These are phyloP conservation scores for Lycorma delicatula DNA, from an alignment of 1,140 invertebrate genomes.

Conservation along the genomic window DNA sequence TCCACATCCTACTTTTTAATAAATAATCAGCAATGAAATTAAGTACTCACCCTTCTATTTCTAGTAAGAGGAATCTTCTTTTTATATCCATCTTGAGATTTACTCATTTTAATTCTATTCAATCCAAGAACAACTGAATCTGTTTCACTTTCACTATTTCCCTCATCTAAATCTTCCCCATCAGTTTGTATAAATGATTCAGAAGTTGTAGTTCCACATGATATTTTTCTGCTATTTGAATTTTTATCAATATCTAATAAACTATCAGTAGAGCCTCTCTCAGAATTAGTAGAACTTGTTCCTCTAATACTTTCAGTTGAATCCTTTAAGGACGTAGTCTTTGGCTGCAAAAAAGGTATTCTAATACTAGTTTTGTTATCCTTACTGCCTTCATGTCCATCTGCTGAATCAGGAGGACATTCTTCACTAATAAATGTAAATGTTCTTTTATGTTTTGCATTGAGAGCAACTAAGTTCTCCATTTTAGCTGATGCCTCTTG, in stretches of 20 bases:
- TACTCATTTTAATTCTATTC: constrained; percentile 1
- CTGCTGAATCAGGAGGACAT: not conserved
- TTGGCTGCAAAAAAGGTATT: no score
- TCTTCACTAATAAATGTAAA: no score
- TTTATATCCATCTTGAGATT: constrained; percentile 1
- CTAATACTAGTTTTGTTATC: not conserved
- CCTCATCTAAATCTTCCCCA: constrained; percentile 13
- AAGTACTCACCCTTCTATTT: constrained; percentile 24
- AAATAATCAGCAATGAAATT: no score
- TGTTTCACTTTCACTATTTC: constrained; percentile 14
- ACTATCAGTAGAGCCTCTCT: constrained; percentile 26
- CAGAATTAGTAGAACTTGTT: not conserved
- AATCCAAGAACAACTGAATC: constrained; percentile 13
- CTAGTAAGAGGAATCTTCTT: constrained; percentile 19
- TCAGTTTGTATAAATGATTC: constrained; percentile 20
- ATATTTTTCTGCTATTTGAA: constrained; percentile 17
- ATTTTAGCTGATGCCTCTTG: constrained; percentile 3
- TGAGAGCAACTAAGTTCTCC: no score
- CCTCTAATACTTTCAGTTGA: not conserved
- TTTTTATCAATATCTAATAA: constrained; percentile 24
- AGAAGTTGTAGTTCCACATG: constrained; percentile 19
- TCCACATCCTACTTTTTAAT: no score
- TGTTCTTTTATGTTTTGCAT: no score
- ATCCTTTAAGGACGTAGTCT: not conserved
- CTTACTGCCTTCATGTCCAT: not conserved